These are phyloP conservation scores for Cephalotes varians DNA, from an alignment of 2,888 invertebrate genomes.

Conservation along the genomic window DNA sequence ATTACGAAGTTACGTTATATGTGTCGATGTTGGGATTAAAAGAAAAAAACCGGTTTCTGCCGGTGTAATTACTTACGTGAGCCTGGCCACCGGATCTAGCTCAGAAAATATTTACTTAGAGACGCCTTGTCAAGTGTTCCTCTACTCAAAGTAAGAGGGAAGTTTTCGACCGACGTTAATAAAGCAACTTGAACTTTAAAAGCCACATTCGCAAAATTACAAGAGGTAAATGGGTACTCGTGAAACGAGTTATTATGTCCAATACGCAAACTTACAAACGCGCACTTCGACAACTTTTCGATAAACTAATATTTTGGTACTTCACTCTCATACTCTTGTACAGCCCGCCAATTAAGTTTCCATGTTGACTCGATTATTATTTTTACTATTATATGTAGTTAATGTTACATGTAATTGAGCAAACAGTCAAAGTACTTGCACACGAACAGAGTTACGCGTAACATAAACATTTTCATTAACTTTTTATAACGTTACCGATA, in stretches of 20 bases:
- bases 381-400: neutral
- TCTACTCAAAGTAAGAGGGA: constrained; percentile 23
- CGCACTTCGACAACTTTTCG: neutral
- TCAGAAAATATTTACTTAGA: constrained; percentile 51
- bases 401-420: too few species aligned
- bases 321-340: too few species aligned
- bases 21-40: constrained; percentile 42
- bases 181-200: constrained; percentile 37
- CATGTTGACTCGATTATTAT: neutral
- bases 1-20: neutral
- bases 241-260: constrained; percentile 57
- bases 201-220: constrained; percentile 54
- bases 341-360: neutral
- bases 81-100: neutral
- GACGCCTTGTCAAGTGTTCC: constrained; percentile 43
- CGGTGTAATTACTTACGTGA: constrained; percentile 1
- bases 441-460: too few species aligned
- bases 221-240: constrained; percentile 20
- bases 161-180: constrained; percentile 58
- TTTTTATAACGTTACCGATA: neutral
- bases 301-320: neutral
- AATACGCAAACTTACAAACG: constrained; percentile 24
- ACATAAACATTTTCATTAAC: neutral
- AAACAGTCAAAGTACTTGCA: neutral
- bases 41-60: neutral